These are phyloP conservation scores for Malurus splendens DNA, from an alignment of 2,797 vertebrate species.

Conservation along the genomic window DNA sequence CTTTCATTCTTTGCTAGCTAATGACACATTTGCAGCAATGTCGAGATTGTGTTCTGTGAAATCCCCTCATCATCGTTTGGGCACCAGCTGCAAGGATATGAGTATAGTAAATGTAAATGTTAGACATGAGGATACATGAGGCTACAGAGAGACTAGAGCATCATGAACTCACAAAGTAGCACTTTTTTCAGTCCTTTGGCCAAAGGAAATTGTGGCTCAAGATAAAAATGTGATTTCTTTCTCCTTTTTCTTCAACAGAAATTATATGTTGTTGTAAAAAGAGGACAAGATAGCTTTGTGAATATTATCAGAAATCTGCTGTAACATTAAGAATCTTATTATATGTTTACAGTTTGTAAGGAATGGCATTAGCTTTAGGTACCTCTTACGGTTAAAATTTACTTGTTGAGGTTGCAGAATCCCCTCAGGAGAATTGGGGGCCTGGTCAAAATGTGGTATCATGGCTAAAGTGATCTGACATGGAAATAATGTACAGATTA, in stretches of 20 bases:
- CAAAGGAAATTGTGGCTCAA: neutral
- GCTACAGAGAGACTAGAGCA: neutral
- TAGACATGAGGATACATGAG: neutral
- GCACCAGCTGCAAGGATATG: neutral
- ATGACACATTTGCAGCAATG: neutral
- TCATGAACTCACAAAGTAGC: neutral
- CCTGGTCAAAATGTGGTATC: neutral
- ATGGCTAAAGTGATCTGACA: neutral
- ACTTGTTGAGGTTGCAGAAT: neutral
- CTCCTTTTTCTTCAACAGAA: neutral
- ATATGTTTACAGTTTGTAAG: neutral
- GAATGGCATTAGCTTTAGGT: neutral
- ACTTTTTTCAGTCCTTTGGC: neutral
- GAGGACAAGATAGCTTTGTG: neutral
- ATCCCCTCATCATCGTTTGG: neutral
- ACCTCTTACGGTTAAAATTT: neutral
- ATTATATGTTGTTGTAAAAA: neutral
- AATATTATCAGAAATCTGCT: neutral
- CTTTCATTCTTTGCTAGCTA: neutral
- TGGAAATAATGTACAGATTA: neutral
- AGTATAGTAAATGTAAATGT: neutral
- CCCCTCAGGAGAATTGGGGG: fast-evolving
- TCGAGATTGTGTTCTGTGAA: neutral
- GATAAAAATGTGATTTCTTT: neutral
- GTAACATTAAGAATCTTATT: neutral